Base-by-base conservation (phyloP, 1,140 invertebrate genomes). In the Eriocheir sinensis region DNA sequence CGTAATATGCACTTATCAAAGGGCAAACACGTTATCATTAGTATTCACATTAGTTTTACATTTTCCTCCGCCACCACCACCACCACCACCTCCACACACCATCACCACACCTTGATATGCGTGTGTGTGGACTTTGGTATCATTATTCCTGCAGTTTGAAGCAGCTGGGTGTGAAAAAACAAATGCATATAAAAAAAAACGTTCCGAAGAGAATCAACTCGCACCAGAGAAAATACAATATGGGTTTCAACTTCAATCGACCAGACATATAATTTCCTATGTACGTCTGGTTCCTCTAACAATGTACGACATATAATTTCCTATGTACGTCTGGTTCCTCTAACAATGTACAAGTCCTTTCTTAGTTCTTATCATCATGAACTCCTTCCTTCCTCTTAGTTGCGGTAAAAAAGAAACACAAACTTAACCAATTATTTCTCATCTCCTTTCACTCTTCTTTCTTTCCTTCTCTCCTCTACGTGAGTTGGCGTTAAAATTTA, bases 371-470 rank as follows among this genome's bases (percentile, higher is more conserved):
- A 9, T 36, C 72, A 30, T 83, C 48, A 36, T 80, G 93, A 94
- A 80, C 89, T 53, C 38, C 27, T 48, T 21, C 38, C 27, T 40
- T 30, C 48, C 41, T 34, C 83, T 48, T 32, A 34, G 48, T 40
- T 48, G 79, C 88, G 34, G 34, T 36, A n/a, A 44, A 36, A 8
- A 91, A 17, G 83, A 94, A 94, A 60, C 40, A 81, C 41, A 85
- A 94, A 89, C 81, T 90, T 91, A 89, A 86, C 94, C 86, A 94
- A 94, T 85, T 94, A 94, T 94, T 89, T 91, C 93, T 91, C 94
- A 86, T 86, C 60, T 72, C 2, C n/a, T 72, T 88, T 93, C 53
- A 40, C 44, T 44, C 53, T 44, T 48, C 53, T 89, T 40, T 86
- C 32, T 86, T 41, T 72, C 92, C 53, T 81, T 93, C 92, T 89